phyloP scores from a whole-genome alignment of 2,888 invertebrate genomes.

The Nephrotoma appendiculata region DNA sequence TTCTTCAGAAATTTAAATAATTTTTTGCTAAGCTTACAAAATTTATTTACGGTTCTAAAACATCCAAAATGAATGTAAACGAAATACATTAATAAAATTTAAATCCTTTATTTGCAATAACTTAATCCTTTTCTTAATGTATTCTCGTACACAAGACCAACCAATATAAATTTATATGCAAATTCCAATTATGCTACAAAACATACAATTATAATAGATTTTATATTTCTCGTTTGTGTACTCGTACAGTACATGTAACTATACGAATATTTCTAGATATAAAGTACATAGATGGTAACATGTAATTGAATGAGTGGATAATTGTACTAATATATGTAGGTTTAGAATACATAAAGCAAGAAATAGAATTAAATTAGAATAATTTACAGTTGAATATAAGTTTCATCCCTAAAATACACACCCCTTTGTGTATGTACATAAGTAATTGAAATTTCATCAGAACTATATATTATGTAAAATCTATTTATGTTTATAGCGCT shows the following conservation, averaged over 20 bases:
- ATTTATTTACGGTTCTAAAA: neutral
- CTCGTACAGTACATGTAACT: neutral
- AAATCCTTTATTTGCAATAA: neutral
- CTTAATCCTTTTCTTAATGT: neutral
- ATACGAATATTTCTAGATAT: too few relatives aligned
- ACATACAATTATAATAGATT: neutral
- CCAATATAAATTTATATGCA: neutral
- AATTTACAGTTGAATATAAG: neutral
- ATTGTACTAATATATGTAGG: neutral
- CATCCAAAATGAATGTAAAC: neutral
- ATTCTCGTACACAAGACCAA: neutral
- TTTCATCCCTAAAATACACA: neutral
- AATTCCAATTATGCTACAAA: neutral
- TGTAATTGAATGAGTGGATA: neutral
- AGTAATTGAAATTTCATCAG: neutral
- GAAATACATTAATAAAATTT: neutral
- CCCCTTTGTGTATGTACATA: neutral
- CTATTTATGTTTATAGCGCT: too few relatives aligned
- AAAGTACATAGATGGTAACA: neutral
- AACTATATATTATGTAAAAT: neutral
- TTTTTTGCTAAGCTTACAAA: neutral
- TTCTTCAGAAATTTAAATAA: neutral
- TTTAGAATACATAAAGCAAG: neutral
- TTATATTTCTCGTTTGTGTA: neutral
- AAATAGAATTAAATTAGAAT: neutral